A percentile compares a stretch with the other conserved stretches of the same genome.
These are phyloP conservation scores for Betta splendens DNA, from an alignment of 2,797 vertebrate genomes.

Conservation along the genomic window DNA sequence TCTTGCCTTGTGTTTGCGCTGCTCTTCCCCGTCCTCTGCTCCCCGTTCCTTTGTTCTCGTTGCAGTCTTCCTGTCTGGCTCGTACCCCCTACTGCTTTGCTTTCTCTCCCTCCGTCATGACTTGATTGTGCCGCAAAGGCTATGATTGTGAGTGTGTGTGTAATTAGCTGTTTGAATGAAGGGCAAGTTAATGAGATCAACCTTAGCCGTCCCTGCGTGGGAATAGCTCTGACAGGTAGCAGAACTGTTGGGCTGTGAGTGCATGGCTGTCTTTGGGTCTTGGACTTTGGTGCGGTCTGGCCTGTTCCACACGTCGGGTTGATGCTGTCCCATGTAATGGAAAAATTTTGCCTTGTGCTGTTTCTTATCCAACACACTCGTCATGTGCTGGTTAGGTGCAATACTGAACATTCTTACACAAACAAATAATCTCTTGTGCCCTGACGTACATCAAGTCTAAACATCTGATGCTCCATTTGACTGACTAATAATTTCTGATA, in stretches of 20 bases:
- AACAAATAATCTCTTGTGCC: too few relatives aligned
- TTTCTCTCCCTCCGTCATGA: slow-evolving; percentile 35
- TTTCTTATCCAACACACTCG: too few relatives aligned
- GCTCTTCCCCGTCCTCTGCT: slow-evolving; percentile 10
- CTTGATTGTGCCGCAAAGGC: slow-evolving; percentile 56
- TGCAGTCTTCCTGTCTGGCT: slow-evolving; percentile 21
- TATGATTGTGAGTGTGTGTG: slow-evolving; percentile 56
- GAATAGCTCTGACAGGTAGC: slow-evolving; percentile 49
- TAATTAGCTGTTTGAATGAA: slow-evolving; percentile 78
- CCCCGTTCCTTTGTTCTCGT: slow-evolving; percentile 17
- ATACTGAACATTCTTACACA: too few relatives aligned
- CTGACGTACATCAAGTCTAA: too few relatives aligned
- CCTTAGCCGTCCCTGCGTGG: slow-evolving; percentile 51
- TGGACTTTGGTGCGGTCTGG: background rate
- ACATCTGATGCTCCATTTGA: too few relatives aligned
- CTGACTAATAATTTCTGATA: too few relatives aligned
- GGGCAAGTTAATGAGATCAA: slow-evolving; percentile 79
- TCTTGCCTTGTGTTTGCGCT: slow-evolving; percentile 24
- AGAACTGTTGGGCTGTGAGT: slow-evolving; percentile 11
- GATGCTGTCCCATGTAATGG: too few relatives aligned
- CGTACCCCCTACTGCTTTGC: slow-evolving; percentile 31
- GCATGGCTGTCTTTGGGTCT: background rate
- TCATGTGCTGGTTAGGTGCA: too few relatives aligned
- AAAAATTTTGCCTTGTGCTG: too few relatives aligned
- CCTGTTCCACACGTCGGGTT: too few relatives aligned